phyloP scores from a whole-genome alignment of 37 sponge, comb jelly and placozoan genomes.

The Spongilla lacustris region DNA sequence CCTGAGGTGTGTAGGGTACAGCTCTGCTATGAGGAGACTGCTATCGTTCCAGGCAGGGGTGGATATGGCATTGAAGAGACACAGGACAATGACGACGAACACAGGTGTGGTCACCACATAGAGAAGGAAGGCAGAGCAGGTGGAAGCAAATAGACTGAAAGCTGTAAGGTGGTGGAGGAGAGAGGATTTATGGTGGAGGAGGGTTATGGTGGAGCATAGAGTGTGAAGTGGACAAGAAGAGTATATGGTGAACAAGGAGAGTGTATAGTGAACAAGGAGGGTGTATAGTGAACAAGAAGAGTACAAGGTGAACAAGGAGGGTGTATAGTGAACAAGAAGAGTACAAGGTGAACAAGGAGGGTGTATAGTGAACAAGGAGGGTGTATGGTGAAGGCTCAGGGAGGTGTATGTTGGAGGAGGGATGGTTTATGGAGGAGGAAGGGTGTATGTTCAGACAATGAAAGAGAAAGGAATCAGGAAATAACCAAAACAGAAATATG shows the following conservation, averaged over 20 bases:
- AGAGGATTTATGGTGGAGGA: background rate
- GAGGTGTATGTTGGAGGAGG: too few species aligned
- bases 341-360: too few species aligned
- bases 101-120: constrained; percentile 29
- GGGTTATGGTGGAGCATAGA: background rate
- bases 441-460: too few species aligned
- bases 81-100: constrained; percentile 54
- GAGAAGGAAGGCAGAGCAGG: constrained; percentile 58
- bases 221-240: too few species aligned
- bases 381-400: too few species aligned
- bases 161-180: constrained; percentile 7
- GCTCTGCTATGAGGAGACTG: constrained; percentile 53
- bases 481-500: background rate
- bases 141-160: constrained; percentile 40
- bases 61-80: constrained; percentile 66
- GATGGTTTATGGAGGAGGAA: too few species aligned
- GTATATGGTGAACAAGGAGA: background rate
- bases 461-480: too few species aligned
- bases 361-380: too few species aligned
- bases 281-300: background rate
- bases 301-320: background rate
- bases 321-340: too few species aligned
- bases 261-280: background rate
- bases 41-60: constrained; percentile 65
- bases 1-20: constrained; percentile 81